phyloP scores from a whole-genome alignment of 2,113 vertebrate species.

The Meriones unguiculatus region DNA sequence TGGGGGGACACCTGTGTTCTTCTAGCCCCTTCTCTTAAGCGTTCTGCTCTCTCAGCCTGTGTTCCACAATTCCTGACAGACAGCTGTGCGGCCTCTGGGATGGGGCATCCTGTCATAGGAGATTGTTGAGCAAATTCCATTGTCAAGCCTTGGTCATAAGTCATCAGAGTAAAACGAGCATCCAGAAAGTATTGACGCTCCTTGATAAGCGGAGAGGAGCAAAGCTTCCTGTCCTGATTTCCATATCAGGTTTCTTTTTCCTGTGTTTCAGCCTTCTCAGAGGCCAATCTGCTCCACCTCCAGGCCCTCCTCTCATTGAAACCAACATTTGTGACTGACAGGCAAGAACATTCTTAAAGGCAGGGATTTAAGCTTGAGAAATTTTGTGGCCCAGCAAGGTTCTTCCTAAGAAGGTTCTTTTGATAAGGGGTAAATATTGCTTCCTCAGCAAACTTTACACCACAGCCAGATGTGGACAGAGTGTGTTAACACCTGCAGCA shows the following conservation, averaged over 20 bases:
- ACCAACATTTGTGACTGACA: neutral
- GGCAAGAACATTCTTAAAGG: neutral
- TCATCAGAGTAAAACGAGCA: neutral
- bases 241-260: neutral
- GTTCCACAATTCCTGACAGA: neutral
- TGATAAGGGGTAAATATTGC: neutral
- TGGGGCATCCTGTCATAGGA: neutral
- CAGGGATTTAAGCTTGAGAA: neutral
- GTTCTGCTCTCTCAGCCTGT: neutral
- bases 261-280: neutral
- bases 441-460: neutral
- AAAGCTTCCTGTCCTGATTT: neutral
- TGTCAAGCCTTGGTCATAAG: rapidly evolving
- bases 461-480: neutral
- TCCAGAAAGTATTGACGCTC: neutral
- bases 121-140: neutral
- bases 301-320: neutral
- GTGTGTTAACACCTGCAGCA: neutral
- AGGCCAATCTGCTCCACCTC: too few species aligned
- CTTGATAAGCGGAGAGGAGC: neutral
- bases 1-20: neutral
- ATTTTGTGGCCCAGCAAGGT: neutral
- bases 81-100: neutral
- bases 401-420: neutral
- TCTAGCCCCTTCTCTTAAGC: neutral